Conservation (phyloP, 2,113 vertebrate species). For the Amblyopsis rosae region DNA sequence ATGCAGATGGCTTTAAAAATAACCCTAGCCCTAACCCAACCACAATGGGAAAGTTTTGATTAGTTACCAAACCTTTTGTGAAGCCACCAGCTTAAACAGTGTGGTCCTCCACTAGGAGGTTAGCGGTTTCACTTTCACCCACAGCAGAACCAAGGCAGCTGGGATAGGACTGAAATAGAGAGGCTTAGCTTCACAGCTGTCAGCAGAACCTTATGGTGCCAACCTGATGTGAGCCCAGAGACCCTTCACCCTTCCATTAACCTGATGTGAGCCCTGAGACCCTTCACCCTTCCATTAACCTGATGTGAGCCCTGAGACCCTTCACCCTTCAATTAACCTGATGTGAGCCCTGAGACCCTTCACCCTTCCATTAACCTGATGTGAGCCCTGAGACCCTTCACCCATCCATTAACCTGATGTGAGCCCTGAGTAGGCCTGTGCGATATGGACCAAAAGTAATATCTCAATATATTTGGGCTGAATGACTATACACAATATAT, state of each 20-base stretch:
- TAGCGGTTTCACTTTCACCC: no score
- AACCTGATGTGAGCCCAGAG: neutral
- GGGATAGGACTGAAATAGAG: neutral
- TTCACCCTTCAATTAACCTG: neutral
- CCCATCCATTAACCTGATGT: no score
- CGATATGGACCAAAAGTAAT: no score
- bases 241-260: neutral
- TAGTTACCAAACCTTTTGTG: neutral
- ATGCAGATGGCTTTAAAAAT: no score
- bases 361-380: neutral
- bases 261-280: neutral
- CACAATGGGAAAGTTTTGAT: neutral
- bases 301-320: neutral
- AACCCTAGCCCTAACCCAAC: no score
- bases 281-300: neutral
- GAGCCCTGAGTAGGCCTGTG: no score
- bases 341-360: neutral
- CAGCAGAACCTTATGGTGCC: neutral
- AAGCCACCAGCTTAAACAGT: no score
- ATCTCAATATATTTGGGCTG: no score
- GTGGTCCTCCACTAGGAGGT: neutral
- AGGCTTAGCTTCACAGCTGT: neutral
- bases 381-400: neutral
- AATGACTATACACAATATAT: no score
- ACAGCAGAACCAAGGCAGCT: neutral